A percentile compares a stretch with the other conserved stretches of the same genome.
Evolutionary conservation across 2,113 vertebrate genomes (phyloP).

Genomic region (Indri indri): DNA sequence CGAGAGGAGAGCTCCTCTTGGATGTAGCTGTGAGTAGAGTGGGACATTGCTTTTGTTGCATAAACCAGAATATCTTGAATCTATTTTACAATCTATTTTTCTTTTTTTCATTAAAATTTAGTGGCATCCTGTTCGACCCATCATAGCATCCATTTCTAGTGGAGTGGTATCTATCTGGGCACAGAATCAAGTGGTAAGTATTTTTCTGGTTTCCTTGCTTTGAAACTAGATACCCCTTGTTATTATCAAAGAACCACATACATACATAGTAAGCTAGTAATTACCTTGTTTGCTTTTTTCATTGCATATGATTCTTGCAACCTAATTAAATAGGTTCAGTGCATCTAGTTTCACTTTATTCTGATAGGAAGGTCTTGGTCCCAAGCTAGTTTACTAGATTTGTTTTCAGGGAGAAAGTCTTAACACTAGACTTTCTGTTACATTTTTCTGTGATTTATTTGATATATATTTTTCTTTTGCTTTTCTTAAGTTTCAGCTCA

Average conservation of each 20-base stretch:
- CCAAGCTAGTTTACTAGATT: background rate
- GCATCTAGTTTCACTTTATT: background rate
- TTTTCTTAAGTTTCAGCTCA: constrained; percentile 34
- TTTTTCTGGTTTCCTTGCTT: background rate
- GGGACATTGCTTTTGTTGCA: background rate
- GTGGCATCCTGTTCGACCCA: constrained; percentile 99
- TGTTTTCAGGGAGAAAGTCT: background rate
- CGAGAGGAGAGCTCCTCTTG: constrained; percentile 95
- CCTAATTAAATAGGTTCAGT: background rate
- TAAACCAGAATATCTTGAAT: background rate
- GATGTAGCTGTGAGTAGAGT: constrained; percentile 93
- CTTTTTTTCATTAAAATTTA: constrained; percentile 73
- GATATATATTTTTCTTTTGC: background rate
- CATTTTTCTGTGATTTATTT: background rate
- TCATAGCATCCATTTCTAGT: constrained; percentile 98
- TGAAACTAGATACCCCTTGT: background rate
- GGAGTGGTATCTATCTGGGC: constrained; percentile 99
- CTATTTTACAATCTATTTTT: background rate
- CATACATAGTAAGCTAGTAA: background rate
- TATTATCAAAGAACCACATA: background rate
- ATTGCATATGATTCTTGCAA: background rate
- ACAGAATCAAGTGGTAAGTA: constrained; percentile 98
- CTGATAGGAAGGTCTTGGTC: background rate
- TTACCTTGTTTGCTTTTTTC: background rate
- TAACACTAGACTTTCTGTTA: background rate